Evolutionary conservation across 2,113 vertebrate genomes (phyloP), one percentile per base, ranked within the genome.

Genomic region (Syngnathus scovelli): DNA sequence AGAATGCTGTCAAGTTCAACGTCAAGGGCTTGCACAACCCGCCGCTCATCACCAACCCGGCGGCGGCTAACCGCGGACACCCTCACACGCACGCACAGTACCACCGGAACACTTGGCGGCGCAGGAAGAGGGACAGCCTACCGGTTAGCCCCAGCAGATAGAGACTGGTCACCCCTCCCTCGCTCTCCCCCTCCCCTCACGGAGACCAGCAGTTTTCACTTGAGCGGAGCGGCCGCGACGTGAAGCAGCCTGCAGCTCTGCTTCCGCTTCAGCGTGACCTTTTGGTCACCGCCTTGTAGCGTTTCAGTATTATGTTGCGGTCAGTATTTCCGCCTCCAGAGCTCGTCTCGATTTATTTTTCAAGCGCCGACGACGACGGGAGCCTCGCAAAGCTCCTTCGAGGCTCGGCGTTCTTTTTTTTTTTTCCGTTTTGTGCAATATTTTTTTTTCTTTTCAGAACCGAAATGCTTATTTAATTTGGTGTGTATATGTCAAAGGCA

Each of bases 71-170:
- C 78, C 88, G 81, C 27, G 79, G 82, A 65, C 87, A 90, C 79
- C 64, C 81, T 10, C 93, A 94, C 76, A 72, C 85, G 4, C 93
- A 94, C 76, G 91, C 93, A 56, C 96, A 96, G 85, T 94, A 94
- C 74, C 94, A 93, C 90, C 95, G 94, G 67, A 94, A 90, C 66
- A 94, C 92, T 73, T 96, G 94, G 94, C 90, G 95, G 36, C 94
- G 94, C 83, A 93, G 93, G 79, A 99, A 97, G 85, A 90, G 95
- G 87, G 96, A 97, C 87, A 94, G 90, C 85, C 92, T 96, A 48
- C 95, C 95, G 0, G 93, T 95, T 75, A 96, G 95, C 84, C 94
- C 96, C 87, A 98, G 95, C 91, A 94, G 96, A 95, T 98, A 93
- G 92, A 85, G 78, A 60, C 74, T 61, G 46, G 27, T 7, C 13